Conservation (phyloP, 2,888 invertebrate species). For the Luffia ferchaultella region DNA sequence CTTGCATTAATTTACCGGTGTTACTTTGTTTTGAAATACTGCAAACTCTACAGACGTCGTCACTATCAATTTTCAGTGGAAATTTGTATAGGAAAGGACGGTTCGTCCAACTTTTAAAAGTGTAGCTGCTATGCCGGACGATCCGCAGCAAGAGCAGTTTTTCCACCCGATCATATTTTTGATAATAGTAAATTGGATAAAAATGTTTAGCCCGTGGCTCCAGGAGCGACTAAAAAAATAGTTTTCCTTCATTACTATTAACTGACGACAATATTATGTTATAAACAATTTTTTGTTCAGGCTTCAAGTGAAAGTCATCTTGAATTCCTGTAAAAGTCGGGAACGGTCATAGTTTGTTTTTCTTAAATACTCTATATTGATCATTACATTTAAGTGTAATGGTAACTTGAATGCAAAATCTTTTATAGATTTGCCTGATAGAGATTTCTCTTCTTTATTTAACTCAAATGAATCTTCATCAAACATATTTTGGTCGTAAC, state of each 20-base stretch:
- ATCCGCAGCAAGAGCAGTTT: constrained; percentile 27
- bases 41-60: constrained; percentile 3
- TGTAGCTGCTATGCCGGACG: constrained; percentile 18
- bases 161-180: constrained; percentile 18
- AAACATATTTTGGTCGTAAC: constrained; percentile 4
- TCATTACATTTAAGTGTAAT: background rate
- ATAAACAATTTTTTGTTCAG: constrained; percentile 4
- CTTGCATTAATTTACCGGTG: constrained; percentile 10
- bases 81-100: constrained; percentile 27
- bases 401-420: constrained; percentile 10
- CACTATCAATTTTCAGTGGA: constrained; percentile 18
- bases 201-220: constrained; percentile 22
- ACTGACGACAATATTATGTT: constrained; percentile 2
- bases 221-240: constrained; percentile 25
- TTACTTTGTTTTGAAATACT: constrained; percentile 9
- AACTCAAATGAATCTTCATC: constrained; percentile 6
- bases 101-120: constrained; percentile 31
- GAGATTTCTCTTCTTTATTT: constrained; percentile 3
- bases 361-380: background rate
- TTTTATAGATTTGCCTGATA: constrained; percentile 4
- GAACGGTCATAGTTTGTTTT: constrained; percentile 2
- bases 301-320: constrained; percentile 2
- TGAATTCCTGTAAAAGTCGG: constrained; percentile 1
- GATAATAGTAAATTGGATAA: constrained; percentile 13
- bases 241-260: constrained; percentile 8